phyloP scores from a whole-genome alignment of 2,113 vertebrate genomes.

The Sphyrna mokarran region DNA sequence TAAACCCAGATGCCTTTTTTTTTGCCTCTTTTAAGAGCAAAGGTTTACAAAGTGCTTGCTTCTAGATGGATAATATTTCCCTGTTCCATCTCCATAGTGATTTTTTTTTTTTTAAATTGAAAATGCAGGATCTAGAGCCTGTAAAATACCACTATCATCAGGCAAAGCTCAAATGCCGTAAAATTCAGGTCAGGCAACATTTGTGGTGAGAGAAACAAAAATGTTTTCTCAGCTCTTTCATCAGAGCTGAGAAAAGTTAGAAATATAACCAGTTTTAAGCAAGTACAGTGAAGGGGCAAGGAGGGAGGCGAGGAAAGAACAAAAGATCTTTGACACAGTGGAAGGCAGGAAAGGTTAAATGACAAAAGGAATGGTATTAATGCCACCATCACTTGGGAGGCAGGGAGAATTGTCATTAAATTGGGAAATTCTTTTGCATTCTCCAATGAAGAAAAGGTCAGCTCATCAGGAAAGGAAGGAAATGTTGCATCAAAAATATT shows the following conservation, averaged over 20 bases:
- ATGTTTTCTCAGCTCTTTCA: not conserved
- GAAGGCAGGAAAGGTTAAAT: not conserved
- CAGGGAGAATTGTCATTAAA: not conserved
- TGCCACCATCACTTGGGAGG: not conserved
- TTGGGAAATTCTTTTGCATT: not conserved
- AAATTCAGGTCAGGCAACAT: not conserved
- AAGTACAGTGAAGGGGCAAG: too few relatives aligned
- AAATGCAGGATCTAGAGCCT: not conserved
- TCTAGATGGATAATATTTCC: not conserved
- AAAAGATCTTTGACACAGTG: too few relatives aligned
- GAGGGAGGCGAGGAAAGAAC: too few relatives aligned
- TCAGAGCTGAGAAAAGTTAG: not conserved
- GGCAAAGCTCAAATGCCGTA: not conserved
- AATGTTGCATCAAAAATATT: not conserved
- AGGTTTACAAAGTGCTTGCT: not conserved
- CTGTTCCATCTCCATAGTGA: not conserved
- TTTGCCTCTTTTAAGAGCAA: not conserved
- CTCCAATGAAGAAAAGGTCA: not conserved
- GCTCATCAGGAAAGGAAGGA: not conserved
- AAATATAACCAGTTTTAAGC: not conserved
- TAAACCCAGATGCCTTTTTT: not conserved
- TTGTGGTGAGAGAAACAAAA: not conserved
- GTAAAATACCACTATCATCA: not conserved
- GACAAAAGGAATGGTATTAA: not conserved
- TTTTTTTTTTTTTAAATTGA: not conserved